Evolutionary conservation across 2,113 vertebrate species (phyloP).

Genomic region (Lethenteron reissneri): DNA sequence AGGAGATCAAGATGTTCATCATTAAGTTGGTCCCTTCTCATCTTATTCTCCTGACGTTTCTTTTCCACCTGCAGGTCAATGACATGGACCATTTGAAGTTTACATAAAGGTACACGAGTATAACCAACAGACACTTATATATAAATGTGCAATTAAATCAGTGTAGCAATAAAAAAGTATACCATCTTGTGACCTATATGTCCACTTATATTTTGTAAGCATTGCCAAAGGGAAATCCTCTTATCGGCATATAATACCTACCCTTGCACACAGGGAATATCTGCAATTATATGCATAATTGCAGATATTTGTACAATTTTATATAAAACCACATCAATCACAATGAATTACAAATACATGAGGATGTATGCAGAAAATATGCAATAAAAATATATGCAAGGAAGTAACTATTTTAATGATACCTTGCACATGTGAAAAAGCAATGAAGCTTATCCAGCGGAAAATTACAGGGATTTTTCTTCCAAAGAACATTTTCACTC

Average conservation of each 20-base stretch:
- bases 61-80: slow-evolving; percentile 59
- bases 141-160: neutral
- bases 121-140: neutral
- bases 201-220: too few species aligned
- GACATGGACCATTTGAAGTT: neutral
- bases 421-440: too few species aligned
- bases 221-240: too few species aligned
- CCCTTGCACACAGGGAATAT: neutral
- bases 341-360: neutral
- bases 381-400: neutral
- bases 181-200: neutral
- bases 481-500: neutral
- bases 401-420: too few species aligned
- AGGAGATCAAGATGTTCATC: slow-evolving; percentile 83
- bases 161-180: neutral
- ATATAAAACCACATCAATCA: neutral
- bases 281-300: neutral
- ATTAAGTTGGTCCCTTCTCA: slow-evolving; percentile 83
- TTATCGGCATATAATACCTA: too few species aligned
- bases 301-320: neutral
- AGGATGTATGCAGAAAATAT: neutral
- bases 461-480: too few species aligned
- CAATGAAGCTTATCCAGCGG: too few species aligned
- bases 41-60: slow-evolving; percentile 96
- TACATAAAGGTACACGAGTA: neutral